A percentile compares a stretch with the other conserved stretches of the same genome.
These are phyloP conservation scores for Medauroidea extradentata DNA, from an alignment of 1,140 invertebrate species.

Conservation along the genomic window DNA sequence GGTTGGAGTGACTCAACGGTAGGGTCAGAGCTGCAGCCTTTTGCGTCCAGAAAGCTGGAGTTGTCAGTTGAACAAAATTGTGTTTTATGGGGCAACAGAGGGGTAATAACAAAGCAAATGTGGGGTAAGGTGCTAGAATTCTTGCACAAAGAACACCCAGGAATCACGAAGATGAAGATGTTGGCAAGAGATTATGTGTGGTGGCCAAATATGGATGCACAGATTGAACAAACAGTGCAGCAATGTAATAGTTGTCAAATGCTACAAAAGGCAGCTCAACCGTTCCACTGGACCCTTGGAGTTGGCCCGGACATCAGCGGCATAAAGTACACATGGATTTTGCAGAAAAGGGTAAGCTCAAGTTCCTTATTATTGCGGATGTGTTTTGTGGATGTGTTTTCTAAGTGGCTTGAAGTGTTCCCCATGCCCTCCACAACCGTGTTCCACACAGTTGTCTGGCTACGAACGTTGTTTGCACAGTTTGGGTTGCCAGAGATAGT, in stretches of 20 bases:
- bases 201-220: conserved; percentile 47
- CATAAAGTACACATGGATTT: conserved; percentile 2
- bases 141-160: conserved; percentile 46
- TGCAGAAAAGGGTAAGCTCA: not conserved
- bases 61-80: conserved; percentile 5
- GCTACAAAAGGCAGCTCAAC: not conserved
- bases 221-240: conserved; percentile 37
- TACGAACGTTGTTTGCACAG: conserved; percentile 19
- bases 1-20: not conserved
- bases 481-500: conserved; percentile 22
- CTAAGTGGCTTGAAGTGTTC: conserved; percentile 41
- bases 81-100: conserved; percentile 18
- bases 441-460: not conserved
- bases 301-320: not conserved
- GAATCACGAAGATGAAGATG: conserved; percentile 49
- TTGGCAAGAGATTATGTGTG: conserved; percentile 46
- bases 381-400: conserved; percentile 35
- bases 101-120: conserved; percentile 39
- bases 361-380: conserved; percentile 25
- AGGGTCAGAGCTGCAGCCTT: not conserved
- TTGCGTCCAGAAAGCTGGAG: not conserved
- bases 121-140: conserved; percentile 35
- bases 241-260: conserved; percentile 33
- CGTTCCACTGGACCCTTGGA: not conserved
- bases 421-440: not conserved